These are phyloP conservation scores for Cetonia aurata DNA, from an alignment of 2,888 invertebrate species.

Conservation along the genomic window DNA sequence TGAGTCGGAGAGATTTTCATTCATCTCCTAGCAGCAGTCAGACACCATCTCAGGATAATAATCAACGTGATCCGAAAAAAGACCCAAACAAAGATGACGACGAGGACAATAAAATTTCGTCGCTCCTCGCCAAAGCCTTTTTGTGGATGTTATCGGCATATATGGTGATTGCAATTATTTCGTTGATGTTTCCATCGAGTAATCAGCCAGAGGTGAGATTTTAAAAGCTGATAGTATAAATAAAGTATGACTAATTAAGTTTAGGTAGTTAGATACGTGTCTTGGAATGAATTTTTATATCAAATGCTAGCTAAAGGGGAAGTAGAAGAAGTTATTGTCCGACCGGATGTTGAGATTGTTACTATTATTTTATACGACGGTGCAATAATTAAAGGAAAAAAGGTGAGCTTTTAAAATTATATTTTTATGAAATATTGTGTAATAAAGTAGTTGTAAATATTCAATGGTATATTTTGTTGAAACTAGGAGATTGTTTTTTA, in stretches of 20 bases:
- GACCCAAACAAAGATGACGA: conserved; percentile 70
- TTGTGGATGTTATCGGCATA: conserved; percentile 85
- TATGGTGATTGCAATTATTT: conserved; percentile 79
- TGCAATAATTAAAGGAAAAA: conserved; percentile 86
- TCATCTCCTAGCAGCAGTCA: conserved; percentile 54
- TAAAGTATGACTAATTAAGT: conserved; percentile 12
- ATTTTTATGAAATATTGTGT: not conserved
- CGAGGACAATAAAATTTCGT: conserved; percentile 78
- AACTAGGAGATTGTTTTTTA: no score
- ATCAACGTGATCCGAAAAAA: conserved; percentile 56
- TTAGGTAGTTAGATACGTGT: conserved; percentile 81
- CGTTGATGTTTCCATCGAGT: conserved; percentile 78
- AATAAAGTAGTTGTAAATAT: not conserved
- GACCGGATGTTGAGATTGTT: conserved; percentile 87
- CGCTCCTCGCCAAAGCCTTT: conserved; percentile 80
- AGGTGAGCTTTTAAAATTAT: conserved; percentile 63
- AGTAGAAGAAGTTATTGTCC: conserved; percentile 87
- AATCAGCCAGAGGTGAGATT: conserved; percentile 77
- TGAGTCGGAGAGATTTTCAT: conserved; percentile 57
- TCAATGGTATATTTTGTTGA: not conserved
- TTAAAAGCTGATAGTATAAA: conserved; percentile 1
- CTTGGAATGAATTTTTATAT: conserved; percentile 97
- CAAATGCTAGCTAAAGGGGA: conserved; percentile 95
- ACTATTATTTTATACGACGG: conserved; percentile 87
- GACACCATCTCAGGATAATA: conserved; percentile 27